Evolutionary conservation across 2,888 invertebrate genomes (phyloP), one percentile per base, ranked within the genome.

Genomic region (Erebia epiphron): DNA sequence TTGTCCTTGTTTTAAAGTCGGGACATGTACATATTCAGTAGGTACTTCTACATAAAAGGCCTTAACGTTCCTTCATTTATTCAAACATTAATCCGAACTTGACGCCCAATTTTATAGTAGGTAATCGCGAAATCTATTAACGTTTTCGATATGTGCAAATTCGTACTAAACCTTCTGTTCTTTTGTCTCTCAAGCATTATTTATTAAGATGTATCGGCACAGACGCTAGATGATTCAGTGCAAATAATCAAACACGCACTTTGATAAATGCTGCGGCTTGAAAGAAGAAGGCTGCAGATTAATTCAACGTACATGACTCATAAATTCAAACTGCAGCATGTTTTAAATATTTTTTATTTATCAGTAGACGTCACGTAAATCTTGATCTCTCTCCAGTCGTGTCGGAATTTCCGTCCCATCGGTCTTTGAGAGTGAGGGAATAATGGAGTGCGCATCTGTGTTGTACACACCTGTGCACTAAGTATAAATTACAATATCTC

Each of bases 191-290:
- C 41, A 21, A 60, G 61, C 67, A 69, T 73, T 69, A 69, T 72
- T 72, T 67, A 70, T 73, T 73, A 70, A 72, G 60, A 69, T 65
- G 72, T 72, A 69, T 70, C 64, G 61, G 14, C 69, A 57, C 69
- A 61, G 63, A 43, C 41, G 49, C 64, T 69, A 70, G 46, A 72
- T 74, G 72, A 74, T 72, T 70, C 70, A 66, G 69, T 68, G 65
- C 58, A 26, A 52, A 54, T 68, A 61, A 70, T 73, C 57, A 65
- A 61, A 67, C 49, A 64, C 18, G 46, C 50, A 64, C 67, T 64
- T 61, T 65, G 65, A 67, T 64, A 61, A 67, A 64, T 69, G 49
- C 67, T 66, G 60, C 43, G 41, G 57, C 60, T 63, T 72, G 61
- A 50, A 61, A 64, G 65, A 61, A 64, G 65, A 67, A 67, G 60